Percentiles rank a stretch among this genome's conserved stretches.
phyloP scores from a whole-genome alignment of 2,113 vertebrate species.

The Tychaedon coryphoeus region DNA sequence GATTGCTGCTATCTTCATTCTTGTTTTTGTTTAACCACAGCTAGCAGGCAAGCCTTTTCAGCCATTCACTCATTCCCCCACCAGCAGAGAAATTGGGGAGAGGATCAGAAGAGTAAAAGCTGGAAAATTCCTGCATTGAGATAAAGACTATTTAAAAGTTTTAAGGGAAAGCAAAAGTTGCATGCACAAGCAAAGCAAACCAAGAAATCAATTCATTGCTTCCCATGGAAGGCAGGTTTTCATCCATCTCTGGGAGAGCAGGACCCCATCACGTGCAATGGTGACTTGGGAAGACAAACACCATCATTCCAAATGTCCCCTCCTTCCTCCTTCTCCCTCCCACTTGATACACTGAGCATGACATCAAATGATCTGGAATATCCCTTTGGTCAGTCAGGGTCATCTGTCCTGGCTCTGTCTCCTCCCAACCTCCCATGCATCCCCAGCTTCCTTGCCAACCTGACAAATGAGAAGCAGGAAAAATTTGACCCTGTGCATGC shows the following conservation, averaged over 20 bases:
- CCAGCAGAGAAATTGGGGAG: fast-evolving
- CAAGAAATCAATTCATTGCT: background rate
- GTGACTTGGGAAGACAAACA: background rate
- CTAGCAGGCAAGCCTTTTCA: background rate
- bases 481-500: background rate
- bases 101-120: background rate
- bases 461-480: background rate
- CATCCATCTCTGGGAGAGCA: background rate
- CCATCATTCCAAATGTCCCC: background rate
- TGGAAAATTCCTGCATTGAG: background rate
- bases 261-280: background rate
- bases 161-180: background rate
- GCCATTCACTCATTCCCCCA: background rate
- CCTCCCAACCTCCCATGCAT: background rate
- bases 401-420: background rate
- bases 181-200: background rate
- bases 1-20: background rate
- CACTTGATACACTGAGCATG: too few relatives aligned
- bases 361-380: background rate
- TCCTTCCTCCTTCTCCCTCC: background rate
- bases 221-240: background rate
- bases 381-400: background rate
- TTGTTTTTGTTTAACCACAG: background rate
- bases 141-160: background rate
- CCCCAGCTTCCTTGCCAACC: background rate